Conservation (phyloP, 2,113 vertebrate species). For the Petroica traversi region DNA sequence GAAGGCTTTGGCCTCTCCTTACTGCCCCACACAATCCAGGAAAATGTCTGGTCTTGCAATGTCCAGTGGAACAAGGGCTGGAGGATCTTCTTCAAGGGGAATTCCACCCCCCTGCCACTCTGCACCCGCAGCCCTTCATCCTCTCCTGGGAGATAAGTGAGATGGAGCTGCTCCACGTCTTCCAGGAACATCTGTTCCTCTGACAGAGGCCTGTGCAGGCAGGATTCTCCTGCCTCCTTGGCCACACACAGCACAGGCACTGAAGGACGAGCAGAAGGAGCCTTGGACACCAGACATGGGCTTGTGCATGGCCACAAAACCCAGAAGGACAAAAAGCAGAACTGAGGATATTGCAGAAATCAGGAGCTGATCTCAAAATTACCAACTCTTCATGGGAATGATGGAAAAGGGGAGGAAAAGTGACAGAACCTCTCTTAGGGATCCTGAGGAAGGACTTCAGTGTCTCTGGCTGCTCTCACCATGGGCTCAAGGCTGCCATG, state of each 20-base stretch:
- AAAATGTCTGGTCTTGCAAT: neutral
- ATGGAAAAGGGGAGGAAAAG: neutral
- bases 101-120: neutral
- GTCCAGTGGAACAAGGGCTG: neutral
- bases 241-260: neutral
- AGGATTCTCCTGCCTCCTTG: neutral
- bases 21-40: rapidly evolving
- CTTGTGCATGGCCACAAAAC: neutral
- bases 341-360: neutral
- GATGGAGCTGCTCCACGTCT: neutral
- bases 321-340: neutral
- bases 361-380: neutral
- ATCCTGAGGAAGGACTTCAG: neutral
- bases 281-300: neutral
- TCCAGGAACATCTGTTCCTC: neutral
- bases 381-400: neutral
- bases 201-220: neutral
- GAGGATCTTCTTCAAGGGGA: neutral
- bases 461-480: neutral
- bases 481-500: neutral
- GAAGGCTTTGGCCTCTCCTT: neutral
- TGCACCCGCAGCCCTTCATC: neutral
- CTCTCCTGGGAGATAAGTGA: neutral
- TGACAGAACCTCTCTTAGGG: neutral
- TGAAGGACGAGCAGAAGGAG: neutral